Conservation (phyloP, 2,888 invertebrate genomes). For the Arrhopalites spinosus region DNA sequence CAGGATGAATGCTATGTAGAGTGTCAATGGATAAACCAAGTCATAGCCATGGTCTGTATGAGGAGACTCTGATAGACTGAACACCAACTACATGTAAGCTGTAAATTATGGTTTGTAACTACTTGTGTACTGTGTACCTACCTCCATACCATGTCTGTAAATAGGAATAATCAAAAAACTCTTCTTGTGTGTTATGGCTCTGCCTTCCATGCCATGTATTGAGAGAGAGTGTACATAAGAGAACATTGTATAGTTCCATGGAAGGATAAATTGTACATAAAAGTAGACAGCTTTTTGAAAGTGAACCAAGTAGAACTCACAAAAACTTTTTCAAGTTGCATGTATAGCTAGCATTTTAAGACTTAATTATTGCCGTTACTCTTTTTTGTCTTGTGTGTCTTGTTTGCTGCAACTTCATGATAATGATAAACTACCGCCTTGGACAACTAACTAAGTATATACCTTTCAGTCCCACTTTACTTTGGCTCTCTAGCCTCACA, state of each 20-base stretch:
- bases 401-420: constrained; percentile 37
- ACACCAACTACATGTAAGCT: too few species aligned
- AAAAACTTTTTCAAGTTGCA: constrained; percentile 38
- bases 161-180: too few species aligned
- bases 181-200: too few species aligned
- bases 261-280: constrained; percentile 9
- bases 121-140: too few species aligned
- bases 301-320: not conserved
- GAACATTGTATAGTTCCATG: too few species aligned
- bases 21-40: too few species aligned
- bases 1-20: too few species aligned
- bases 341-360: constrained; percentile 43
- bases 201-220: too few species aligned
- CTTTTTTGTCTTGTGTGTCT: constrained; percentile 36
- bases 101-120: too few species aligned
- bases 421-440: constrained; percentile 41
- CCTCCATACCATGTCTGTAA: not conserved
- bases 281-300: not conserved
- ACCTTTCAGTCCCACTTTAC: constrained; percentile 14
- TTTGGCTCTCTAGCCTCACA: not conserved
- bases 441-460: constrained; percentile 28
- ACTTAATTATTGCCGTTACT: constrained; percentile 48
- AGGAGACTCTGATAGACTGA: too few species aligned
- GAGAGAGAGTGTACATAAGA: not conserved
- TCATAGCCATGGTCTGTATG: too few species aligned